Evolutionary conservation across 1,140 invertebrate genomes (phyloP), one percentile per base, ranked within the genome.

Genomic region (Drosophila saltans): DNA sequence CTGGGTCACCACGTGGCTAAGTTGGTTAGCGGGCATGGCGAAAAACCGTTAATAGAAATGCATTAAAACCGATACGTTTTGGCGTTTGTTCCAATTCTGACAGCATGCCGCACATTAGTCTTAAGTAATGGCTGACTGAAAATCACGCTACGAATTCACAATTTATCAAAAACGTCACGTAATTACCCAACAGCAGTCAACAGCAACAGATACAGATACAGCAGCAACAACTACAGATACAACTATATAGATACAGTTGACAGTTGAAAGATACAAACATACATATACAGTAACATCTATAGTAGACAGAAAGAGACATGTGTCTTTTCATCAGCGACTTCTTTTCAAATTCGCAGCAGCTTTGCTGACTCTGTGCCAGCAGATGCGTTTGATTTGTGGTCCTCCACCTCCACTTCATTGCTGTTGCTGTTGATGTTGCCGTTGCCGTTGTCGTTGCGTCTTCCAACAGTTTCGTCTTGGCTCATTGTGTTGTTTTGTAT

Each of bases 161-260:
- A 90, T 90, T 89, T 90, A 84, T 89, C 85, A 83, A 83, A 88
- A 90, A 90, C 84, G 85, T 89, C 84, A 89, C 84, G 84, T 89
- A 89, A 89, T 89, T 89, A 89, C 78, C 70, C 77, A 66, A 59
- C 57, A 58, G 70, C 76, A 69, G 40, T 66, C 57, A 75, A 66
- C 69, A 70, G 33, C 61, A 64, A 76, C 69, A 58, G 41, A 63
- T 55, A 59, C 64, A 66, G 16, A 61, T 30, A 59, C 33, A 36
- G 6, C 36, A 52, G 39, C n/a, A 16, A 60, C 36, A 39, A 40
- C 10, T 33, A 45, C 52, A 66, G 56, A 39, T 48, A 10, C 36
- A 58, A 6, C 45, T 26, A 36, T 24, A 58, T 10, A 43, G 21
- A 28, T 21, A 66, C 33, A 41, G 21, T 40, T 45, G 61, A 70